A percentile compares a stretch with the other conserved stretches of the same genome.
phyloP scores from a whole-genome alignment of 2,888 invertebrate genomes.

The Polia nebulosa region DNA sequence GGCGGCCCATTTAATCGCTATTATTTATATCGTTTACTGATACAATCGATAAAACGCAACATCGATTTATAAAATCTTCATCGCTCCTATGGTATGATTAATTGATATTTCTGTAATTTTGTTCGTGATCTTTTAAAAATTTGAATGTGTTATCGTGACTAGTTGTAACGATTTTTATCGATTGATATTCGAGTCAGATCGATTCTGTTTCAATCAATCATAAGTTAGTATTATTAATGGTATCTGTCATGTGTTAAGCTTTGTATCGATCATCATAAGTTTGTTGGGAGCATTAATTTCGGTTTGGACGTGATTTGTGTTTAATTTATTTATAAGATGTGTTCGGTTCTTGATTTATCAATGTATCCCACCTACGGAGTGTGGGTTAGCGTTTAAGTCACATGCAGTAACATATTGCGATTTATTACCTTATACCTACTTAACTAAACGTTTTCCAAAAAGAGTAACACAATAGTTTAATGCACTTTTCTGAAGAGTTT shows the following conservation, averaged over 20 bases:
- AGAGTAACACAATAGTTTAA: not conserved
- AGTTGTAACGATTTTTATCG: slow-evolving; percentile 64
- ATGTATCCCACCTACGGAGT: slow-evolving; percentile 47
- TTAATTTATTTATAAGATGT: slow-evolving; percentile 57
- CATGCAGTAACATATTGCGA: not conserved
- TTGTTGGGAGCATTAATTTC: slow-evolving; percentile 69
- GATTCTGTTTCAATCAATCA: slow-evolving; percentile 82
- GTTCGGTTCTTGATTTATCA: slow-evolving; percentile 57
- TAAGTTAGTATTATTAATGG: slow-evolving; percentile 84
- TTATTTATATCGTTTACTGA: slow-evolving; percentile 80
- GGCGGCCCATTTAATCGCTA: slow-evolving; percentile 82
- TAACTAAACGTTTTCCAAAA: not conserved
- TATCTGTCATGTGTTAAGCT: slow-evolving; percentile 78
- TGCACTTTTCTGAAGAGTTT: no score
- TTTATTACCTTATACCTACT: not conserved
- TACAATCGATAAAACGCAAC: slow-evolving; percentile 59
- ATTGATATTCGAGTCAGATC: slow-evolving; percentile 75
- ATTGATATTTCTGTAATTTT: slow-evolving; percentile 66
- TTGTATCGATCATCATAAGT: slow-evolving; percentile 81
- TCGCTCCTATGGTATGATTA: slow-evolving; percentile 62
- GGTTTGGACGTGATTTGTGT: slow-evolving; percentile 58
- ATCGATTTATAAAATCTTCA: slow-evolving; percentile 64
- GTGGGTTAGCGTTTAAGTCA: slow-evolving; percentile 29
- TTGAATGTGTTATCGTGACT: slow-evolving; percentile 73
- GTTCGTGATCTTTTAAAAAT: slow-evolving; percentile 68